phyloP scores from a whole-genome alignment of 2,888 invertebrate species.

The Xestia sexstrigata region DNA sequence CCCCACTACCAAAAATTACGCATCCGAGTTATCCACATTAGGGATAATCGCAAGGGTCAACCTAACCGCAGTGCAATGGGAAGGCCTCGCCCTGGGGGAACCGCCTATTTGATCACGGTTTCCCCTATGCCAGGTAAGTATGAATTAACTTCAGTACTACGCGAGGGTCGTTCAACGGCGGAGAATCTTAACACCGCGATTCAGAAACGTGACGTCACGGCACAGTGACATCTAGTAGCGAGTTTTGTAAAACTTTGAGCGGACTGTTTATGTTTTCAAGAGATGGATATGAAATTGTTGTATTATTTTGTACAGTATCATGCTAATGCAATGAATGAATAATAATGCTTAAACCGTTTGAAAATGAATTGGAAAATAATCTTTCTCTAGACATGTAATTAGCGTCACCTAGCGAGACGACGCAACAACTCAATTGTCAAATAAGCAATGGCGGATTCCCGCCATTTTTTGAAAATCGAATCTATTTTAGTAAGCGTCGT shows the following conservation, averaged over 20 bases:
- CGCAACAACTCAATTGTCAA: neutral
- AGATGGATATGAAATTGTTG: neutral
- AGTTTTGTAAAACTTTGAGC: neutral
- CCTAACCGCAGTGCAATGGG: constrained; percentile 69
- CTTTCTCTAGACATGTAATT: constrained; percentile 11
- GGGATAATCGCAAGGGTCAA: constrained; percentile 71
- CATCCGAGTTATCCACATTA: constrained; percentile 71
- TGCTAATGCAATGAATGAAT: neutral
- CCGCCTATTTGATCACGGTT: constrained; percentile 69
- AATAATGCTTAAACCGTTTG: neutral
- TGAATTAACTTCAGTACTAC: constrained; percentile 25
- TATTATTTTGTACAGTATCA: neutral
- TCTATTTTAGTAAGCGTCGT: neutral
- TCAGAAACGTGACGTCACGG: constrained; percentile 79
- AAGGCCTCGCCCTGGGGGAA: constrained; percentile 71
- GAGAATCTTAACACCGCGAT: constrained; percentile 58
- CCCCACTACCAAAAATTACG: constrained; percentile 70
- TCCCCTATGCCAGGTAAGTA: constrained; percentile 70
- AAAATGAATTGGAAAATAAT: neutral
- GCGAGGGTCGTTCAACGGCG: constrained; percentile 35
- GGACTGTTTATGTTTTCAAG: too few species aligned
- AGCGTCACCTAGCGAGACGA: constrained; percentile 35
- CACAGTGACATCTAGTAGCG: constrained; percentile 50
- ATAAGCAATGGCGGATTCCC: constrained; percentile 24
- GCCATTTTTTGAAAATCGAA: constrained; percentile 31